These are phyloP conservation scores for Xenopus petersii DNA, from an alignment of 2,797 vertebrate species.

Conservation along the genomic window DNA sequence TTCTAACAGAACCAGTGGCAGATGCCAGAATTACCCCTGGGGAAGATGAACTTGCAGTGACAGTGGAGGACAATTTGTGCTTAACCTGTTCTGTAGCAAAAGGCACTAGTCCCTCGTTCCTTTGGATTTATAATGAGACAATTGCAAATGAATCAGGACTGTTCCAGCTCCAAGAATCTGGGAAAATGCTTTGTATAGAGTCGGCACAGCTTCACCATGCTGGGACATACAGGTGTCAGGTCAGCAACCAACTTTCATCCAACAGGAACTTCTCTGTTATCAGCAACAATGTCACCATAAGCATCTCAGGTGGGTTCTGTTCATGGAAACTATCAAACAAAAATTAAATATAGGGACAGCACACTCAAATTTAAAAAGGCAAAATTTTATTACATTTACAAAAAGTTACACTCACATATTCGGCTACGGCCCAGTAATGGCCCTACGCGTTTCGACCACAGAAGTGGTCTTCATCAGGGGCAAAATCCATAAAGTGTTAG, in stretches of 20 bases:
- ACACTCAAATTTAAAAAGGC: too few species aligned
- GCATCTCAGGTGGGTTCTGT: neutral
- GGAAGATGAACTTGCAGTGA: neutral
- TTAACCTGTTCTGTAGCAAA: conserved; percentile 17
- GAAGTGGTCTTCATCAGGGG: too few species aligned
- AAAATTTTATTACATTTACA: too few species aligned
- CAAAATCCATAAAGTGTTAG: too few species aligned
- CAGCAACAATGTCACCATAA: neutral
- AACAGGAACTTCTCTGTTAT: neutral
- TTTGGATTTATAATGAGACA: conserved; percentile 15
- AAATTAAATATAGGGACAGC: too few species aligned
- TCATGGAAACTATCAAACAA: neutral
- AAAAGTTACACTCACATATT: too few species aligned
- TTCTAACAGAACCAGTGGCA: neutral
- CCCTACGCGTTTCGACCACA: too few species aligned
- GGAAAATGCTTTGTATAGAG: conserved; percentile 9
- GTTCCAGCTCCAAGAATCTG: conserved; percentile 17
- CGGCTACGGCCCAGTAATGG: too few species aligned
- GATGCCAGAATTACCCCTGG: neutral
- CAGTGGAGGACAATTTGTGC: neutral
- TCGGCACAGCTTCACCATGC: conserved; percentile 2
- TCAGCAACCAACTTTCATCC: conserved; percentile 1
- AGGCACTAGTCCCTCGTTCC: neutral
- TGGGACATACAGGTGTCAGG: conserved; percentile 16
- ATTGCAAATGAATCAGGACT: neutral